phyloP scores from a whole-genome alignment of 2,888 invertebrate species.

The Phalera bucephala region DNA sequence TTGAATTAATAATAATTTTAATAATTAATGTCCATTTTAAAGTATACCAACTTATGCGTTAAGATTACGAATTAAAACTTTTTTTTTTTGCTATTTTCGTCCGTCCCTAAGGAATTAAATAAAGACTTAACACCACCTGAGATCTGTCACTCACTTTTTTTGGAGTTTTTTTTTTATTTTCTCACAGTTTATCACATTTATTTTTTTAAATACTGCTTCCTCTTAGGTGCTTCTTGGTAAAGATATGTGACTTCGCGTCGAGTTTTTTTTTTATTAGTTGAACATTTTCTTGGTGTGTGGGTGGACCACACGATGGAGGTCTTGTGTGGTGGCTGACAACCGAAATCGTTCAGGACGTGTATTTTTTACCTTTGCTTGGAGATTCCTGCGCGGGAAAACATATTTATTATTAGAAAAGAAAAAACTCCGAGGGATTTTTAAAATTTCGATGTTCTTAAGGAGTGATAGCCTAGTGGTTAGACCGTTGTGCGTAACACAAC shows the following conservation, averaged over 20 bases:
- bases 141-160: conserved; percentile 80
- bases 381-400: conserved; percentile 50
- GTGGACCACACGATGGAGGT: conserved; percentile 55
- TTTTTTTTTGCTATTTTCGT: conserved; percentile 45
- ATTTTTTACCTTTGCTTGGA: conserved; percentile 62
- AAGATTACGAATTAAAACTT: conserved; percentile 40
- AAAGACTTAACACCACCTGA: conserved; percentile 66
- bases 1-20: conserved; percentile 26
- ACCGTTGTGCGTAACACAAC: too few species aligned
- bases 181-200: conserved; percentile 76
- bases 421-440: too few species aligned
- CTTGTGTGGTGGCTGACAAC: conserved; percentile 56
- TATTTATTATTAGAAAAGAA: not conserved
- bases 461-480: too few species aligned
- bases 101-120: conserved; percentile 66
- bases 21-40: conserved; percentile 24
- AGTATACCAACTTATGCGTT: conserved; percentile 33
- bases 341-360: conserved; percentile 67
- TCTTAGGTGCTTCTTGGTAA: conserved; percentile 51
- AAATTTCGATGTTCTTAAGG: too few species aligned
- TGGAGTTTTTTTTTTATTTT: conserved; percentile 59
- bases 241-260: conserved; percentile 37
- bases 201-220: conserved; percentile 70
- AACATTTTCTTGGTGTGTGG: conserved; percentile 33
- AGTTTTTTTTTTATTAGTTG: conserved; percentile 26